Conservation (phyloP, 2,888 invertebrate genomes). For the Lasius fuliginosus region DNA sequence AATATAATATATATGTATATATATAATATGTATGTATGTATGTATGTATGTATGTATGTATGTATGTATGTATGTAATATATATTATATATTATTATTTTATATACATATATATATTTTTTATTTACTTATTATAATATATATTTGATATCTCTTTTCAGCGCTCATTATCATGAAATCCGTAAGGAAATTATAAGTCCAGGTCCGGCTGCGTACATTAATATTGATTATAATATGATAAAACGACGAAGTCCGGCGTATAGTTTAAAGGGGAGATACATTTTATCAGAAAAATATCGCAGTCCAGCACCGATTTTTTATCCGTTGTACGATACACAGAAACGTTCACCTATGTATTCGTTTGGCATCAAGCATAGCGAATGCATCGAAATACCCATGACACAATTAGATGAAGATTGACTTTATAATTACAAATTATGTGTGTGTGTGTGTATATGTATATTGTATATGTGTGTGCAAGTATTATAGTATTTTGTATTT, state of each 20-base stretch:
- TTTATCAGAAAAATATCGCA: constrained; percentile 43
- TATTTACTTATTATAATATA: background rate
- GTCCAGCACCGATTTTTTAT: constrained; percentile 82
- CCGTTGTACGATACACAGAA: constrained; percentile 70
- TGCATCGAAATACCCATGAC: constrained; percentile 88
- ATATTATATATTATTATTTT: no score
- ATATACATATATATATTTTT: constrained; percentile 19
- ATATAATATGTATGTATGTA: no score
- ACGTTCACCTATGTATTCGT: constrained; percentile 87
- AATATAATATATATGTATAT: no score
- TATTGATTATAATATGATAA: constrained; percentile 75
- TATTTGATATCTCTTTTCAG: constrained; percentile 63
- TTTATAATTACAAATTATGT: background rate
- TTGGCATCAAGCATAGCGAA: constrained; percentile 88
- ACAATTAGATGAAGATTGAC: constrained; percentile 86
- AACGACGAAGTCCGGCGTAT: constrained; percentile 79
- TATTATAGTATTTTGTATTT: background rate
- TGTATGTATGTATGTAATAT: no score
- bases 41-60: no score
- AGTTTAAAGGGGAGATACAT: constrained; percentile 74
- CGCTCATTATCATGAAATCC: constrained; percentile 59
- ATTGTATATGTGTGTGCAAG: background rate
- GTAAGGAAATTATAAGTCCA: constrained; percentile 70
- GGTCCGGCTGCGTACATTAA: constrained; percentile 82
- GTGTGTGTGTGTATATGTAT: background rate